These are phyloP conservation scores for Cyrtonyx montezumae DNA, from an alignment of 2,113 vertebrate genomes.

Conservation along the genomic window DNA sequence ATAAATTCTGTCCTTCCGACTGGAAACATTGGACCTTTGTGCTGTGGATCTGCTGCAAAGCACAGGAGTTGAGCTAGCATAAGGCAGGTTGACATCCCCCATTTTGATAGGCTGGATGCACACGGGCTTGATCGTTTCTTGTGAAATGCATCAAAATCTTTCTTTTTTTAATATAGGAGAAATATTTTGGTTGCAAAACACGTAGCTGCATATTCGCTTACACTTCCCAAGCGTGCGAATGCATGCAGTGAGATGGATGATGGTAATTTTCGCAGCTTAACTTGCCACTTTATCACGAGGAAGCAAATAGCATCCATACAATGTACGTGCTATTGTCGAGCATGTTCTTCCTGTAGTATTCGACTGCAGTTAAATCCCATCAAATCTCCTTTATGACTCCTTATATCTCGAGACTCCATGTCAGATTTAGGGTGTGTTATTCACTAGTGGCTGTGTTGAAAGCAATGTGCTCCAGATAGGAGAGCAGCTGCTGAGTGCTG, in stretches of 20 bases:
- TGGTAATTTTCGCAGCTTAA: constrained; percentile 80
- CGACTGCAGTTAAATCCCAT: constrained; percentile 44
- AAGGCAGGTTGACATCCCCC: not conserved
- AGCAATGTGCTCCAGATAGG: not conserved
- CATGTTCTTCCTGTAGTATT: not conserved
- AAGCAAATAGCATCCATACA: constrained; percentile 72
- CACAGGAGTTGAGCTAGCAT: not conserved
- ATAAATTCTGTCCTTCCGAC: not conserved
- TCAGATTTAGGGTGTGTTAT: constrained; percentile 10
- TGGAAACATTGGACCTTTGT: not conserved
- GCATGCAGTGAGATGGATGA: constrained; percentile 80
- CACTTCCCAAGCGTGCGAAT: constrained; percentile 35
- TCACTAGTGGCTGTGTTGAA: constrained; percentile 1
- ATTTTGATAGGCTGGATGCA: not conserved
- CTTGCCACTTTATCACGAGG: constrained; percentile 76
- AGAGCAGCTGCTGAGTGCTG: constrained; percentile 7
- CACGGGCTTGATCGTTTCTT: not conserved
- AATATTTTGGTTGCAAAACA: constrained; percentile 39
- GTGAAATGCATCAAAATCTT: not conserved
- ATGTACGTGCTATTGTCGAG: constrained; percentile 13
- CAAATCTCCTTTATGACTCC: constrained; percentile 33
- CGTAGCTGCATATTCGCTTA: constrained; percentile 32
- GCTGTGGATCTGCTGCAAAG: not conserved
- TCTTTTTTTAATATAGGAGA: not conserved
- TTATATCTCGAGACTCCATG: constrained; percentile 17